Percentiles rank a stretch among this genome's conserved stretches.
Evolutionary conservation across 1,140 invertebrate genomes (phyloP).

Genomic region (Calliopsis andreniformis): DNA sequence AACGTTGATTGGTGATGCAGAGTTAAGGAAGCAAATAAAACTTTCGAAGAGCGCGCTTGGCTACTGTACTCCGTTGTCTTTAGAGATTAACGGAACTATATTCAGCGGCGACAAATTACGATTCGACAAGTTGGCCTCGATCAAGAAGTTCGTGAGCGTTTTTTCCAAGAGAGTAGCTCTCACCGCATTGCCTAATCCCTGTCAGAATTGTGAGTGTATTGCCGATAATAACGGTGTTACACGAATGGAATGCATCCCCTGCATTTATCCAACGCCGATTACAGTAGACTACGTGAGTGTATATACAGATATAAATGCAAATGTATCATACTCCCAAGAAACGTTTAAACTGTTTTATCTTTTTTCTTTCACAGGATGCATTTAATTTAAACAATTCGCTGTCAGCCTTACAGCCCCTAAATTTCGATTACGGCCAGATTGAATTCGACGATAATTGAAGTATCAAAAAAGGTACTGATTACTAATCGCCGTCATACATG

Average conservation of each 20-base stretch:
- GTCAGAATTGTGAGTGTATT: slow-evolving; percentile 89
- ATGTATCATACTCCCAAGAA: not conserved
- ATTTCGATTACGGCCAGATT: slow-evolving; percentile 72
- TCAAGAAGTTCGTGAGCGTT: slow-evolving; percentile 86
- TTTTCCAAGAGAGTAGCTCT: slow-evolving; percentile 86
- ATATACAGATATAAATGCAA: not conserved
- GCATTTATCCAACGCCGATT: slow-evolving; percentile 81
- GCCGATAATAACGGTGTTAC: slow-evolving; percentile 85
- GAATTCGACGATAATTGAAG: slow-evolving; percentile 74
- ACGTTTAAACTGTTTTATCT: not conserved
- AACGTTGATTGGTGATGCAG: slow-evolving; percentile 84
- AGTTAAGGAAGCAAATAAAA: slow-evolving; percentile 87
- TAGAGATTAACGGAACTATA: slow-evolving; percentile 91
- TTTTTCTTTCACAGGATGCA: slow-evolving; percentile 73
- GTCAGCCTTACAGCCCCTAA: slow-evolving; percentile 71
- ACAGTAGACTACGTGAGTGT: slow-evolving; percentile 82
- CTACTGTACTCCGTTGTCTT: slow-evolving; percentile 89
- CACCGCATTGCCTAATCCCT: slow-evolving; percentile 83
- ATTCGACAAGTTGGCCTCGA: slow-evolving; percentile 81
- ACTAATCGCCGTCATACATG: slow-evolving; percentile 26
- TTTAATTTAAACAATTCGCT: slow-evolving; percentile 77
- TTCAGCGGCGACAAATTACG: slow-evolving; percentile 85
- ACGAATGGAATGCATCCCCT: slow-evolving; percentile 85
- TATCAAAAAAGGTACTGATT: slow-evolving; percentile 19
- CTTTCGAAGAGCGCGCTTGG: slow-evolving; percentile 88